A percentile compares a stretch with the other conserved stretches of the same genome.
These are phyloP conservation scores for Lepidonotus clava DNA, from an alignment of 2,888 invertebrate genomes.

Conservation along the genomic window DNA sequence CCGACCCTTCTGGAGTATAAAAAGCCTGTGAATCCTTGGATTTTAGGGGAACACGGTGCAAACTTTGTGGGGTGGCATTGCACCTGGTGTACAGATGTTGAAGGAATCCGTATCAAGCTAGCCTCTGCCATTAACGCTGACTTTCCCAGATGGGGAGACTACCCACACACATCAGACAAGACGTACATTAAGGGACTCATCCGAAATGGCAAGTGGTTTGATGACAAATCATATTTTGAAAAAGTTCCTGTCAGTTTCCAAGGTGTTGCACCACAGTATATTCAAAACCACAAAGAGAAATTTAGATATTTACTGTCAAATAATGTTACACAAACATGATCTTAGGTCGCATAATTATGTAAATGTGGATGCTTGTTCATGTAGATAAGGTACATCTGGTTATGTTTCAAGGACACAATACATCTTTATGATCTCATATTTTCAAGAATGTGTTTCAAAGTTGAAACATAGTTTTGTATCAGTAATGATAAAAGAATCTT, in stretches of 20 bases:
- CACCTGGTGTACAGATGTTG: conserved; percentile 43
- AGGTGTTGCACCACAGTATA: not conserved
- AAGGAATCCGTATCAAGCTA: conserved; percentile 31
- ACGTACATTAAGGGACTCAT: conserved; percentile 24
- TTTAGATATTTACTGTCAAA: not conserved
- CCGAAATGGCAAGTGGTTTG: conserved; percentile 30
- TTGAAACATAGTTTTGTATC: too few species aligned
- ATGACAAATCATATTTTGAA: not conserved
- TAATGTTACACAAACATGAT: too few species aligned
- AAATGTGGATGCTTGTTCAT: too few species aligned
- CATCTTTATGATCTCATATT: too few species aligned
- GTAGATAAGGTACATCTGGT: too few species aligned
- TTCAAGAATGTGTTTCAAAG: too few species aligned
- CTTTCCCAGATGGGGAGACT: conserved; percentile 56
- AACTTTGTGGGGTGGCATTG: conserved; percentile 54
- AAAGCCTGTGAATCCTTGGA: not conserved
- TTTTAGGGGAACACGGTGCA: not conserved
- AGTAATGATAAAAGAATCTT: too few species aligned
- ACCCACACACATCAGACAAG: conserved; percentile 43
- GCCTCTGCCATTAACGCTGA: conserved; percentile 52
- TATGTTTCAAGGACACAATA: too few species aligned
- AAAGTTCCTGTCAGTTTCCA: not conserved
- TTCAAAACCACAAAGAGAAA: not conserved
- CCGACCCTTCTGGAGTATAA: not conserved
- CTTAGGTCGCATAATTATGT: too few species aligned